Conservation (phyloP, 2,113 vertebrate genomes). For the Cichladusa arquata region DNA sequence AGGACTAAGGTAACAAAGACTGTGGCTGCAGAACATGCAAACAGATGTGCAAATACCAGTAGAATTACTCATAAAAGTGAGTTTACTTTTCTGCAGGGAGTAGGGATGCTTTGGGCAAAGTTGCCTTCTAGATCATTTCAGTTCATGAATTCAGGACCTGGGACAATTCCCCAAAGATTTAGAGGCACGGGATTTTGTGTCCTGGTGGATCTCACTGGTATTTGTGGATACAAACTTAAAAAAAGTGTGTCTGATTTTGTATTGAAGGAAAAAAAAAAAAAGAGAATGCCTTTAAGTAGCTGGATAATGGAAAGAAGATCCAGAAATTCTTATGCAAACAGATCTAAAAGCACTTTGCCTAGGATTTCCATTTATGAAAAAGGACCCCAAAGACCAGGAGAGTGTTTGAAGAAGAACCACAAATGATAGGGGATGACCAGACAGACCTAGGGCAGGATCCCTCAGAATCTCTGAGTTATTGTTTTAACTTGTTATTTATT, state of each 20-base stretch:
- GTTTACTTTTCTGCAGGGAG: background rate
- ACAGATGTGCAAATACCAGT: background rate
- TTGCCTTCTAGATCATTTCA: accelerated
- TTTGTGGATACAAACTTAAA: background rate
- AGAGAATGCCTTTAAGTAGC: background rate
- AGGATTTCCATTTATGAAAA: background rate
- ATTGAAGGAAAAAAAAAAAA: background rate
- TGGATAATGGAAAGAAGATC: background rate
- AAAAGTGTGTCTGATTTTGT: background rate
- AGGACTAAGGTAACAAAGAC: background rate
- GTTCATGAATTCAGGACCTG: slow-evolving; percentile 59
- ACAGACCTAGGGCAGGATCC: background rate
- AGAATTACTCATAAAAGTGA: background rate
- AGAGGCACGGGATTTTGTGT: accelerated
- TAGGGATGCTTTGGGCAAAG: background rate
- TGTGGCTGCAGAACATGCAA: background rate
- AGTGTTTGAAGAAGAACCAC: background rate
- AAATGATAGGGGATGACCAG: background rate
- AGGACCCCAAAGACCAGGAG: background rate
- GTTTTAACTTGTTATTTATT: background rate
- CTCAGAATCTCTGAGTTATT: background rate
- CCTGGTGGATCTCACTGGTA: accelerated
- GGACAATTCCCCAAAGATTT: slow-evolving; percentile 56
- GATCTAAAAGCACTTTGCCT: background rate
- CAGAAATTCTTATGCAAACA: background rate